Evolutionary conservation across 2,113 vertebrate genomes (phyloP), one percentile per base, ranked within the genome.

Genomic region (Cricetomys ansorgei): DNA sequence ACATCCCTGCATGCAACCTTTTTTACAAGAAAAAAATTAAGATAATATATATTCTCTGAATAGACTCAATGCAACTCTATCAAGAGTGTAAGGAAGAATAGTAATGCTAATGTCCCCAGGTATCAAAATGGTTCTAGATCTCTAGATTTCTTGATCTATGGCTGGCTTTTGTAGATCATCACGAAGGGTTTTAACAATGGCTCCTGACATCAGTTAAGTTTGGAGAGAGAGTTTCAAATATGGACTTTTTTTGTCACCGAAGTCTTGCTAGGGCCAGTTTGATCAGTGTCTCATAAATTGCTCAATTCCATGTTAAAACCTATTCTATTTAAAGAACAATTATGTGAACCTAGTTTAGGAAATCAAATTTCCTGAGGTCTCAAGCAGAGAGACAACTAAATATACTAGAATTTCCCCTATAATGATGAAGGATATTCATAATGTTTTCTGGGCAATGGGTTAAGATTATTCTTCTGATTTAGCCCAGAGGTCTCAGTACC

Each of bases 381-480:
- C 65, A 91, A 64, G 59, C 27, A 86, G 37, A 90, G 45, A 88
- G 76, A 31, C 34, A 92, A 87, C 37, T 94, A 45, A 93, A 85
- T 10, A 85, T 29, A 81, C 37, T n/a, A 73, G 23, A 96, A 83
- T 91, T 95, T 88, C 96, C 67, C 88, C 4, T 91, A 80, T 34
- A 86, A 93, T 96, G 76, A 81, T 97, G 76, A 88, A 85, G 53
- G 72, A 97, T 94, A 98, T 96, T 94, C 88, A 80, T 84, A 93
- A 93, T 94, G 8, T 93, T 96, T 95, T 86, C 88, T 91, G 55
- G 65, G 80, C 10, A 83, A 73, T 31, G 25, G 9, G 37, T 7
- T 76, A 81, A 92, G 62, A 95, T 69, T 95, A 92, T 93, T 96
- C 92, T 94, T 94, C n/a, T 57, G 16, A 93, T 92, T 89, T 91